Evolutionary conservation across 2,797 vertebrate genomes (phyloP).

Genomic region (Lophius americanus): DNA sequence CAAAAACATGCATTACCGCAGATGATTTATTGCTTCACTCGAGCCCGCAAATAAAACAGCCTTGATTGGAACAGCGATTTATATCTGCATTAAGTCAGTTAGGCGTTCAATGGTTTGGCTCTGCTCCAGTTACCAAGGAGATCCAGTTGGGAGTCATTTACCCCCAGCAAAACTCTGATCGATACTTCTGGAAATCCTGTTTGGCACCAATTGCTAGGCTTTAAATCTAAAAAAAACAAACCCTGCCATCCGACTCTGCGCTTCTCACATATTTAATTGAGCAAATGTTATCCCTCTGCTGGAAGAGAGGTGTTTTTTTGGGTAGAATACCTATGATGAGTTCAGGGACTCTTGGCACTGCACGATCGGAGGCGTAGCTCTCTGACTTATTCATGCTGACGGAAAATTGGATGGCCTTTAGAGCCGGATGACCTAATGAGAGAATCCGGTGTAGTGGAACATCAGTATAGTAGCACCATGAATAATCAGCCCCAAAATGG

Average conservation of each 20-base stretch:
- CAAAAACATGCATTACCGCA: slow-evolving; percentile 52
- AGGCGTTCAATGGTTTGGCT: slow-evolving; percentile 76
- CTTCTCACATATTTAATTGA: slow-evolving; percentile 70
- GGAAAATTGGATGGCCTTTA: slow-evolving; percentile 81
- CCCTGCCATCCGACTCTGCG: slow-evolving; percentile 47
- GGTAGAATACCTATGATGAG: slow-evolving; percentile 63
- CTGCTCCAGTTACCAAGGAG: slow-evolving; percentile 74
- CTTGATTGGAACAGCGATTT: slow-evolving; percentile 84
- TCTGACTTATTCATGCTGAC: slow-evolving; percentile 82
- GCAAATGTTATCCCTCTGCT: slow-evolving; percentile 62
- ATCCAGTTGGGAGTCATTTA: slow-evolving; percentile 81
- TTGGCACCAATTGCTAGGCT: slow-evolving; percentile 57
- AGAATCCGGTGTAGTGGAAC: slow-evolving; percentile 74
- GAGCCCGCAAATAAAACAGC: slow-evolving; percentile 73
- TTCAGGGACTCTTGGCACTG: slow-evolving; percentile 64
- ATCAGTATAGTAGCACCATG: slow-evolving; percentile 70
- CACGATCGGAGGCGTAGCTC: slow-evolving; percentile 72
- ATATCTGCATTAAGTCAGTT: slow-evolving; percentile 78
- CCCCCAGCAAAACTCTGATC: slow-evolving; percentile 80
- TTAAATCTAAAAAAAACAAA: slow-evolving; percentile 68
- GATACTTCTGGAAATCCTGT: slow-evolving; percentile 77
- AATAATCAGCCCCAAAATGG: slow-evolving; percentile 77
- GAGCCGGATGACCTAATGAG: slow-evolving; percentile 79
- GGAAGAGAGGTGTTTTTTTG: slow-evolving; percentile 18
- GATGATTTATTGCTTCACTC: slow-evolving; percentile 74